phyloP scores from a whole-genome alignment of 1,140 invertebrate species.

The Arion vulgaris region DNA sequence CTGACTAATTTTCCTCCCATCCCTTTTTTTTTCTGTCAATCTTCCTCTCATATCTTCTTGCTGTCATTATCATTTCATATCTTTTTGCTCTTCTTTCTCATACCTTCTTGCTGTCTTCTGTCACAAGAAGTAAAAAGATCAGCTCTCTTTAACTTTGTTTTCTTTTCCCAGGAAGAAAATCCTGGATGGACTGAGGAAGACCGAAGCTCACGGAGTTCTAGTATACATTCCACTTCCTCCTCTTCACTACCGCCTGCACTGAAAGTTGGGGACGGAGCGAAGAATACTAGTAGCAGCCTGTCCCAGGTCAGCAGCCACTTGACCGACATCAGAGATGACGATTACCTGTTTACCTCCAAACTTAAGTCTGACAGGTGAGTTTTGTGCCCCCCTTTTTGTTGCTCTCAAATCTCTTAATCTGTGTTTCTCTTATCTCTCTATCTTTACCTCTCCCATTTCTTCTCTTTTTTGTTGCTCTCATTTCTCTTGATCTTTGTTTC shows the following conservation, averaged over 20 bases:
- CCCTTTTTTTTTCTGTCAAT: not conserved
- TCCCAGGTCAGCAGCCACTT: constrained; percentile 59
- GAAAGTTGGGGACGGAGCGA: constrained; percentile 28
- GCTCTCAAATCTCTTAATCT: too few species aligned
- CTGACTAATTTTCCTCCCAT: too few species aligned
- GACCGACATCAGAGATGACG: constrained; percentile 56
- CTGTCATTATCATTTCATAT: not conserved
- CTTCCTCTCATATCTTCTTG: not conserved
- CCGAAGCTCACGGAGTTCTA: constrained; percentile 50
- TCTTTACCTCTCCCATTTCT: too few species aligned
- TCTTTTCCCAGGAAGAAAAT: constrained; percentile 35
- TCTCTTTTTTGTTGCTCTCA: too few species aligned
- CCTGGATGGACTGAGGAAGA: constrained; percentile 39
- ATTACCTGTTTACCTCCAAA: constrained; percentile 14
- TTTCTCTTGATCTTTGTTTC: too few species aligned
- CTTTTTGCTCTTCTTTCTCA: too few species aligned
- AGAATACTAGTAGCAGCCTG: constrained; percentile 44
- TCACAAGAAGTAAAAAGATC: too few species aligned
- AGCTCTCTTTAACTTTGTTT: too few species aligned
- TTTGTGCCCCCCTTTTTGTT: too few species aligned
- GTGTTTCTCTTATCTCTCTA: too few species aligned
- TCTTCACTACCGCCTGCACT: constrained; percentile 29
- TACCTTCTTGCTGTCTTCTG: too few species aligned
- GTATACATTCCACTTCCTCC: constrained; percentile 51
- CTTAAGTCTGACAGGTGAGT: not conserved